Conservation (phyloP, 2,888 invertebrate genomes). For the Eumacrocentrus americanus region DNA sequence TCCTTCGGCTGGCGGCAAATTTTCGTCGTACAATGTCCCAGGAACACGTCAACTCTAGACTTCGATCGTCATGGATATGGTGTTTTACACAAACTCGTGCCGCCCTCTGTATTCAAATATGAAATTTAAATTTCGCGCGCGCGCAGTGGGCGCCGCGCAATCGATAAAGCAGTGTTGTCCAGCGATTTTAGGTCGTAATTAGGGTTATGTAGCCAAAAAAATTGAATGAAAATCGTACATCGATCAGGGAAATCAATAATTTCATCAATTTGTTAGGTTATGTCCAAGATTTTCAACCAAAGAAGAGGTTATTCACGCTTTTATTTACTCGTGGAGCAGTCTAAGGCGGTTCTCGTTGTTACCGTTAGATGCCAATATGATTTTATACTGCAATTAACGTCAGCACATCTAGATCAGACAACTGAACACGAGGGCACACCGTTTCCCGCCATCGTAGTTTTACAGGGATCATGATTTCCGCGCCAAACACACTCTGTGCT, state of each 20-base stretch:
- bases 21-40: slow-evolving; percentile 7
- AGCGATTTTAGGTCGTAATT: background rate
- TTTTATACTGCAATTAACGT: background rate
- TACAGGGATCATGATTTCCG: slow-evolving; percentile 9
- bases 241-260: no score
- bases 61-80: background rate
- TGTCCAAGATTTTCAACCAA: no score
- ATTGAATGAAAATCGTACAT: background rate
- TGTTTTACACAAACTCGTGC: no score
- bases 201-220: background rate
- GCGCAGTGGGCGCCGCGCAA: background rate
- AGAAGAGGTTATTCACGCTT: no score
- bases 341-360: background rate
- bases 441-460: slow-evolving; percentile 22
- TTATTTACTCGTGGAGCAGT: no score
- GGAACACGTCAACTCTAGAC: background rate
- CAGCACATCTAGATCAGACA: background rate
- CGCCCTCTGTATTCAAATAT: background rate
- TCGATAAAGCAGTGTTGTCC: background rate
- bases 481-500: slow-evolving; percentile 17
- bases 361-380: background rate
- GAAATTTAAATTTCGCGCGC: background rate
- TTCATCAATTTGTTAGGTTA: no score
- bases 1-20: slow-evolving; percentile 16
- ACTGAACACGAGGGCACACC: slow-evolving; percentile 19